These are phyloP conservation scores for Nilaparvata lugens DNA, from an alignment of 1,140 invertebrate species.

Conservation along the genomic window DNA sequence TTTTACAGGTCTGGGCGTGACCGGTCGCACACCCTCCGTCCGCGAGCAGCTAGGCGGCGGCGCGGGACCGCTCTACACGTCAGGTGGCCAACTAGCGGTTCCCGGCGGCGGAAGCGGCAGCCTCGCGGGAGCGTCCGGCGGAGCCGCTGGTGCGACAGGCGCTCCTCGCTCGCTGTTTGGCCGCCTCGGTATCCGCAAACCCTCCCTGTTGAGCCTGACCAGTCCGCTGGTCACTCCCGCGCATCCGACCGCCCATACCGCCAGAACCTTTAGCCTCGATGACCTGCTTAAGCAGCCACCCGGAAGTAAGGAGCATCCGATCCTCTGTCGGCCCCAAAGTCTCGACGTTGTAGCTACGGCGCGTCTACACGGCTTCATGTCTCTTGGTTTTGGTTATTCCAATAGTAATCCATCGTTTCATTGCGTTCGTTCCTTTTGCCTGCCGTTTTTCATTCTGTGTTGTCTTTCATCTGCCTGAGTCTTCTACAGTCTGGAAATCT, in stretches of 20 bases:
- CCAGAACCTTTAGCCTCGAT: slow-evolving; percentile 69
- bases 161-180: slow-evolving; percentile 54
- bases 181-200: slow-evolving; percentile 69
- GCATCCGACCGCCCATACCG: slow-evolving; percentile 40
- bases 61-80: slow-evolving; percentile 15
- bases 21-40: slow-evolving; percentile 28
- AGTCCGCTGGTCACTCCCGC: slow-evolving; percentile 41
- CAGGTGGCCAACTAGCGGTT: background rate
- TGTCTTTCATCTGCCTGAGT: background rate
- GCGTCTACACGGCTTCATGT: slow-evolving; percentile 2
- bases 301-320: slow-evolving; percentile 49
- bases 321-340: slow-evolving; percentile 9
- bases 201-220: slow-evolving; percentile 62
- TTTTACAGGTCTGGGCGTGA: background rate
- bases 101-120: too few species aligned
- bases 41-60: slow-evolving; percentile 34
- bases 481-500: too few species aligned
- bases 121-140: too few species aligned
- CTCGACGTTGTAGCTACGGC: background rate
- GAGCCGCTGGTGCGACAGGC: slow-evolving; percentile 26
- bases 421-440: slow-evolving; percentile 23
- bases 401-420: background rate
- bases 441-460: slow-evolving; percentile 10
- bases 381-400: slow-evolving; percentile 10
- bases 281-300: slow-evolving; percentile 64